Evolutionary conservation across 2,888 invertebrate genomes (phyloP).

Genomic region (Myathropa florea): DNA sequence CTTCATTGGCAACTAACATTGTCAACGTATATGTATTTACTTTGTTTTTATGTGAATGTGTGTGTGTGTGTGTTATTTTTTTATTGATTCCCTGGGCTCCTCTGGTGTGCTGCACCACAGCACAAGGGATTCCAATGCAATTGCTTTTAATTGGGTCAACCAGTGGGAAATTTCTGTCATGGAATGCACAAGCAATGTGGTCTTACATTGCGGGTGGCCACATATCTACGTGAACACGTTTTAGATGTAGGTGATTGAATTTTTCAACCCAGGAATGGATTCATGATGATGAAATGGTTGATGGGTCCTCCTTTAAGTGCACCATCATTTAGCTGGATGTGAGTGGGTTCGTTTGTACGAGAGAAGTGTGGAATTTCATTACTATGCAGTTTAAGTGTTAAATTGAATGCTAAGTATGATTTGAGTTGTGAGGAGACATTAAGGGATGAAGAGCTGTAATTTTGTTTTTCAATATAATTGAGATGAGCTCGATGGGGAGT

Average conservation of each 20-base stretch:
- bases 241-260: constrained; percentile 6
- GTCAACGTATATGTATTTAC: neutral
- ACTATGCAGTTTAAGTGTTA: neutral
- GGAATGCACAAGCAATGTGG: constrained; percentile 15
- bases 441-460: neutral
- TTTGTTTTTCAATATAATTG: neutral
- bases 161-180: neutral
- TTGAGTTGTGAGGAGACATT: neutral
- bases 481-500: too few species aligned
- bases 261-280: neutral
- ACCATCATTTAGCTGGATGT: neutral
- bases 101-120: neutral
- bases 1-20: constrained; percentile 5
- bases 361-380: neutral
- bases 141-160: constrained; percentile 23
- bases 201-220: neutral
- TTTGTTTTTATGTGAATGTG: neutral
- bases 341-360: too few species aligned
- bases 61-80: neutral
- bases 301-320: neutral
- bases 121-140: constrained; percentile 2
- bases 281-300: neutral
- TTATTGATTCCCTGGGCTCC: neutral
- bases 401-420: neutral
- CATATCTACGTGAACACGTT: neutral